These are phyloP conservation scores for Trachurus trachurus DNA, from an alignment of 2,797 vertebrate species.

Conservation along the genomic window DNA sequence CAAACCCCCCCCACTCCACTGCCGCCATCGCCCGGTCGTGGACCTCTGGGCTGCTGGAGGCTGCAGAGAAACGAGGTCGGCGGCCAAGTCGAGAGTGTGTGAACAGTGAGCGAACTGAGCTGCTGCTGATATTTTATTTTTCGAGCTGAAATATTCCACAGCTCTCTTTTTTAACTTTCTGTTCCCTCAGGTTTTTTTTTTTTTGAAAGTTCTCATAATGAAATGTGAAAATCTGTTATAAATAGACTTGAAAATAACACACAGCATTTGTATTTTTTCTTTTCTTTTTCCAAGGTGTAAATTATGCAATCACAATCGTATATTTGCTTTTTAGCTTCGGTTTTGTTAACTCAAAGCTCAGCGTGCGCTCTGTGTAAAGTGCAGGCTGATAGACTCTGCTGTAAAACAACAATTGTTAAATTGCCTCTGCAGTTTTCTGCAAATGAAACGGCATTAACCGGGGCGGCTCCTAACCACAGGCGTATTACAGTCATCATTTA, in stretches of 20 bases:
- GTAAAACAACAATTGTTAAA: slow-evolving; percentile 11
- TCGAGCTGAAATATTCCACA: slow-evolving; percentile 23
- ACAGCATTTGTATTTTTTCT: background rate
- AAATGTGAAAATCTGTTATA: slow-evolving; percentile 32
- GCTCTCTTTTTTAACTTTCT: slow-evolving; percentile 22
- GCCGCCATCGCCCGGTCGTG: slow-evolving; percentile 3
- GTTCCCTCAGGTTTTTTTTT: slow-evolving; percentile 42
- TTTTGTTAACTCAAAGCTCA: slow-evolving; percentile 5
- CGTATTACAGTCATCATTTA: slow-evolving; percentile 18
- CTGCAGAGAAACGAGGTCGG: slow-evolving; percentile 23
- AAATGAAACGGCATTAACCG: slow-evolving; percentile 15
- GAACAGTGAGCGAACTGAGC: slow-evolving; percentile 24
- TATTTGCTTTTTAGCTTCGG: background rate
- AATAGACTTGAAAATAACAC: slow-evolving; percentile 27
- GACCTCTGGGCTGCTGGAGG: slow-evolving; percentile 39
- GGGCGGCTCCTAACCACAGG: slow-evolving; percentile 6
- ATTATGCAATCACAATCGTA: background rate
- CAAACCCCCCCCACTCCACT: slow-evolving; percentile 12
- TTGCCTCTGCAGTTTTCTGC: slow-evolving; percentile 10
- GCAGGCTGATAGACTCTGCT: background rate
- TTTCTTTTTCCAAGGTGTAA: slow-evolving; percentile 3
- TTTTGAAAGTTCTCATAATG: slow-evolving; percentile 25
- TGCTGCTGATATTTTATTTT: slow-evolving; percentile 33
- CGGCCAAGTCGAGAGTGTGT: slow-evolving; percentile 27
- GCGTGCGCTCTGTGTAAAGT: background rate